Evolutionary conservation across 2,888 invertebrate species (phyloP), one percentile per base, ranked within the genome.

Genomic region (Vannuccia rotundouncinata): DNA sequence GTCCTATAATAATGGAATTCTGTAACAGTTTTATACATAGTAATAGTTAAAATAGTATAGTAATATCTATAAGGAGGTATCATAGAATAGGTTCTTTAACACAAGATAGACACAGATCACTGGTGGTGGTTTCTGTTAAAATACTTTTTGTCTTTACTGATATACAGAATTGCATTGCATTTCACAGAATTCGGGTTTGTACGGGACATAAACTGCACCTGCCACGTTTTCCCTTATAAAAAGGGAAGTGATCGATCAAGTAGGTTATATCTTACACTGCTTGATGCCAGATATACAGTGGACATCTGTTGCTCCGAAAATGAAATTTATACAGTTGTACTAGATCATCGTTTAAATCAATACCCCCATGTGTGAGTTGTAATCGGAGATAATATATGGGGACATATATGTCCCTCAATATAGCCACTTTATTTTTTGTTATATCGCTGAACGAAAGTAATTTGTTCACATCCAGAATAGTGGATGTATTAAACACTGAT

Each of bases 271-370:
- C n/a, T n/a, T n/a, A n/a, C n/a, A n/a, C n/a, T n/a, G n/a, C 13
- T 13, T 75, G 75, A 2, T 75, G 31, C 17, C 29, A 75, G 22
- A 75, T 75, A 31, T 75, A 75, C 75, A 75, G 2, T 29, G 29
- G 75, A 59, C 60, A 80, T 80, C 78, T 73, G 73, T 59, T 73
- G 22, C 59, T 31, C 22, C 60, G 5, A n/a, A 45, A 27, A 28
- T 59, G 17, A 80, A 5, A 29, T 66, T 73, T 80, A 73, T 79
- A 80, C 17, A 80, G 29, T 73, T 78, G 29, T 0, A 78, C 17
- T 0, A 80, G 31, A 29, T 30, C 29, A 76, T 80, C 80, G 17
- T 29, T 10, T 31, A 80, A 59, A 79, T 80, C 80, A 27, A 80
- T 45, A 31, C 80, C 80, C 75, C 73, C 73, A 73, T 73, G 73